phyloP scores from a whole-genome alignment of 2,888 invertebrate species.

The Xestia sexstrigata region DNA sequence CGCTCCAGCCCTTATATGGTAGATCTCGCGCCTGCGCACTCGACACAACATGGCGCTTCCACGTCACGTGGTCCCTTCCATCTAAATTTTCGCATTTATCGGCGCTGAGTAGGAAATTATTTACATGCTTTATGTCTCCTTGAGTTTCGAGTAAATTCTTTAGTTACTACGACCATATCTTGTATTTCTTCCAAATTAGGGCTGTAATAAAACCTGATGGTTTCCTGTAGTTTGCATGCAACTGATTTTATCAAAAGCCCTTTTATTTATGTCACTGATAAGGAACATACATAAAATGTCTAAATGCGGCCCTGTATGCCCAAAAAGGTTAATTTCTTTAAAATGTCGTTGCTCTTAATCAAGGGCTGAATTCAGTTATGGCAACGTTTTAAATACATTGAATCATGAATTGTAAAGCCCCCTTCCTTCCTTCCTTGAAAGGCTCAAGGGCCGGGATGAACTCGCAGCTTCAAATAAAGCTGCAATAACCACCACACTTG shows the following conservation, averaged over 20 bases:
- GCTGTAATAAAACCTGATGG: constrained; percentile 53
- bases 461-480: not conserved
- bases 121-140: constrained; percentile 60
- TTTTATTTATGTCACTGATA: constrained; percentile 39
- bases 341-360: constrained; percentile 8
- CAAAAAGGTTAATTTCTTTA: constrained; percentile 27
- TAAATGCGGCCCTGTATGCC: constrained; percentile 38
- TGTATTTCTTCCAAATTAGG: constrained; percentile 55
- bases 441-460: not conserved
- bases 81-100: constrained; percentile 78
- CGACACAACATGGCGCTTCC: constrained; percentile 72
- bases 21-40: constrained; percentile 64
- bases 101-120: constrained; percentile 59
- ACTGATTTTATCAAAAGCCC: constrained; percentile 53
- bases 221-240: constrained; percentile 54
- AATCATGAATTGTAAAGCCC: not conserved
- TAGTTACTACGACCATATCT: constrained; percentile 45
- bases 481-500: not conserved
- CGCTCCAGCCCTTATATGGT: constrained; percentile 78
- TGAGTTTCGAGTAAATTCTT: constrained; percentile 63
- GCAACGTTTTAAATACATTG: not conserved
- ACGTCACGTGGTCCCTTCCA: constrained; percentile 78
- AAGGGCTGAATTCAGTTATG: not conserved
- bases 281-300: constrained; percentile 30
- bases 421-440: too few relatives aligned